Evolutionary conservation across 2,888 invertebrate genomes (phyloP).

Genomic region (Melinaea marsaeus): DNA sequence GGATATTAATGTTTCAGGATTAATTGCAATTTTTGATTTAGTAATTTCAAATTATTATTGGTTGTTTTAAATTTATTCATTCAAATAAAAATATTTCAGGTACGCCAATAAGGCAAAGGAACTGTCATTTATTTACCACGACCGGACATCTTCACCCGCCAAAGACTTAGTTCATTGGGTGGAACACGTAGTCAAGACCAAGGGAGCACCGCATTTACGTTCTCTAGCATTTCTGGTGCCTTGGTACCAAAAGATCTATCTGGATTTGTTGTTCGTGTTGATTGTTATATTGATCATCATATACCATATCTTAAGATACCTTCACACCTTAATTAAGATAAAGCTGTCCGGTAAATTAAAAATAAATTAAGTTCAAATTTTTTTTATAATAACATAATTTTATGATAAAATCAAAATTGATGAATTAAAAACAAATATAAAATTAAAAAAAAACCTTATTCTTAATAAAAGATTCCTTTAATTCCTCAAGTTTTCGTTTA

Average conservation of each 20-base stretch:
- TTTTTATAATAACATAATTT: no score
- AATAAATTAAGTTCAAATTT: not conserved
- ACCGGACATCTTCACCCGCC: slow-evolving; percentile 43
- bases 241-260: slow-evolving; percentile 49
- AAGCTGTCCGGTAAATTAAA: not conserved
- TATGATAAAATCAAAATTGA: no score
- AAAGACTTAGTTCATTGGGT: slow-evolving; percentile 50
- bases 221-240: slow-evolving; percentile 46
- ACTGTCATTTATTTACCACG: slow-evolving; percentile 48
- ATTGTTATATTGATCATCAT: not conserved
- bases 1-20: no score
- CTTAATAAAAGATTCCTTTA: no score
- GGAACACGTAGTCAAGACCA: slow-evolving; percentile 47
- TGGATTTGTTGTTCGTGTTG: slow-evolving; percentile 40
- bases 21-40: no score
- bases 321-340: not conserved
- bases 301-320: slow-evolving; percentile 3
- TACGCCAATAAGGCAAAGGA: slow-evolving; percentile 39
- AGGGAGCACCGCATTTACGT: slow-evolving; percentile 49
- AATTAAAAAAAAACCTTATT: no score
- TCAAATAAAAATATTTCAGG: slow-evolving; percentile 13
- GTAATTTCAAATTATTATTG: no score
- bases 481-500: no score
- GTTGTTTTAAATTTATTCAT: no score
- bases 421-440: no score